Evolutionary conservation across 2,888 invertebrate genomes (phyloP).

Genomic region (Apamea epomidion): DNA sequence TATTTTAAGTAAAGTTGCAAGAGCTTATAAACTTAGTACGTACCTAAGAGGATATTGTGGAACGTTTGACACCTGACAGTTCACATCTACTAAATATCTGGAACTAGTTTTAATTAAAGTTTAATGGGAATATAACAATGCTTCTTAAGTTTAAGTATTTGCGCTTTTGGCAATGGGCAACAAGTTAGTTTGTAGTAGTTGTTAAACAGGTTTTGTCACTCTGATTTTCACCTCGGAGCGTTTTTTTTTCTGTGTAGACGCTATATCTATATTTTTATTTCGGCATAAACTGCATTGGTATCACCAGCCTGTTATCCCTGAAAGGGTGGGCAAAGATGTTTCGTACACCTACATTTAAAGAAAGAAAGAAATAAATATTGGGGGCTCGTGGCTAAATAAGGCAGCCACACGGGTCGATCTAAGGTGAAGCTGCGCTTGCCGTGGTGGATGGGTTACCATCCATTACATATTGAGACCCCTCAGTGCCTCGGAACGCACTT

Average conservation of each 20-base stretch:
- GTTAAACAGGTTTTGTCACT: too few relatives aligned
- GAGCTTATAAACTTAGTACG: constrained; percentile 35
- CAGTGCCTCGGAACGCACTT: background rate
- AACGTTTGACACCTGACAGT: constrained; percentile 12
- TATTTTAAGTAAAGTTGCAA: constrained; percentile 37
- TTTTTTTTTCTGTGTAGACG: background rate
- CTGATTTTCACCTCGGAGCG: background rate
- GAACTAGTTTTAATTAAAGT: constrained; percentile 19
- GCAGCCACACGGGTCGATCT: background rate
- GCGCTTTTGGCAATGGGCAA: background rate
- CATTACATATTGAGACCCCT: background rate
- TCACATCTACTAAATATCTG: background rate
- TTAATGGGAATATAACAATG: background rate
- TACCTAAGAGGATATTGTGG: constrained; percentile 35
- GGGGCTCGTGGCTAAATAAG: background rate
- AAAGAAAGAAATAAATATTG: background rate
- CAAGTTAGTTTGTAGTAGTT: background rate
- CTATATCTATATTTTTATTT: background rate
- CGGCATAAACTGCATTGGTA: background rate
- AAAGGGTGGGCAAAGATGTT: background rate
- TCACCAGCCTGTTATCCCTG: background rate
- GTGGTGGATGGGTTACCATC: background rate
- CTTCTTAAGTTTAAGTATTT: background rate
- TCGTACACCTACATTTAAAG: background rate
- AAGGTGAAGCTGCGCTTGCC: background rate